These are phyloP conservation scores for Scelioninae gen. 2 DNA, from an alignment of 2,888 invertebrate genomes.

Conservation along the genomic window DNA sequence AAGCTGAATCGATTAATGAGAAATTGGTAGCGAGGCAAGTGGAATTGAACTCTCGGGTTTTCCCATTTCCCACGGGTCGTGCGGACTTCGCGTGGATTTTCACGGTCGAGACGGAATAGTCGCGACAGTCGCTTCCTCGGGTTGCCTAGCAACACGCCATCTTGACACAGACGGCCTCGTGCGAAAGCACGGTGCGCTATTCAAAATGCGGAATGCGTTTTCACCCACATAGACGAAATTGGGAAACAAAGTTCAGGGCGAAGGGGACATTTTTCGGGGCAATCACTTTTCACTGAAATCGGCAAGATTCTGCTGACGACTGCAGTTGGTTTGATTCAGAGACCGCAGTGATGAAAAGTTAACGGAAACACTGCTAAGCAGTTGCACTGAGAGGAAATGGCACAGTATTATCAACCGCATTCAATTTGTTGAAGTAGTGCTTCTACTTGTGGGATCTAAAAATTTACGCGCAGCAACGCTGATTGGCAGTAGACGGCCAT, in stretches of 20 bases:
- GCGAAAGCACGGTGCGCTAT: slow-evolving; percentile 37
- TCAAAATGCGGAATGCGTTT: slow-evolving; percentile 42
- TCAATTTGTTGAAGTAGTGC: too few species aligned
- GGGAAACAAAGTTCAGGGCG: slow-evolving; percentile 14
- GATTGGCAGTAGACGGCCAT: too few species aligned
- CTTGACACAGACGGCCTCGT: slow-evolving; percentile 68
- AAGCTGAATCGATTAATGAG: slow-evolving; percentile 1
- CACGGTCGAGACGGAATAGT: slow-evolving; percentile 41
- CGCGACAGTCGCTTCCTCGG: slow-evolving; percentile 53
- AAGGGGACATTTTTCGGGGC: slow-evolving; percentile 9
- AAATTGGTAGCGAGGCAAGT: not conserved
- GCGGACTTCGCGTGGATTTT: slow-evolving; percentile 40
- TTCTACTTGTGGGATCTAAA: too few species aligned
- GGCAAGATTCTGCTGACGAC: too few species aligned
- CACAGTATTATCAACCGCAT: too few species aligned
- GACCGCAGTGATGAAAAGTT: too few species aligned
- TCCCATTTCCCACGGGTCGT: slow-evolving; percentile 18
- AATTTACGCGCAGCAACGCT: too few species aligned
- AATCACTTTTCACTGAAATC: slow-evolving; percentile 5
- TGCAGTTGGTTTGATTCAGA: too few species aligned
- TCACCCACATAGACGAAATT: slow-evolving; percentile 48
- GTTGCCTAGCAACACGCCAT: slow-evolving; percentile 74
- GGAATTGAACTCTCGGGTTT: not conserved
- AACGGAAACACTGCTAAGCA: too few species aligned
- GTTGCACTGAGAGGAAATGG: too few species aligned